A percentile compares a stretch with the other conserved stretches of the same genome.
Conservation (phyloP, 2,797 vertebrate species). For the Galagoides demidoff region DNA sequence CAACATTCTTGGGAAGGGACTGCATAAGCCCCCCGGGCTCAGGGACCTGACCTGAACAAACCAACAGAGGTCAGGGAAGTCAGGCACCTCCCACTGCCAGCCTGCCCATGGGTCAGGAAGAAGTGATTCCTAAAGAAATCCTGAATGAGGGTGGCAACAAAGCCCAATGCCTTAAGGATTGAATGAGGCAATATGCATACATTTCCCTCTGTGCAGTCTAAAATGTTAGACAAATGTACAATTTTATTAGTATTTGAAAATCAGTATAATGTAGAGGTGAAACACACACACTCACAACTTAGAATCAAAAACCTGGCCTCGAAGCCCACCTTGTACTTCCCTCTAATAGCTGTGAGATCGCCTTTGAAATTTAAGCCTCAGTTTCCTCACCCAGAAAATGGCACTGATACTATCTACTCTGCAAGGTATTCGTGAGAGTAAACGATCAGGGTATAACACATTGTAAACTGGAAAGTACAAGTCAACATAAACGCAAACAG, state of each 20-base stretch:
- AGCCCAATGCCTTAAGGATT: neutral
- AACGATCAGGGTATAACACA: neutral
- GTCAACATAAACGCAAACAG: neutral
- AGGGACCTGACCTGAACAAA: neutral
- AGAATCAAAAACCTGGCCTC: neutral
- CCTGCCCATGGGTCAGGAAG: neutral
- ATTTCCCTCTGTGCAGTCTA: neutral
- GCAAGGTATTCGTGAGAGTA: neutral
- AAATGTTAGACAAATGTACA: neutral
- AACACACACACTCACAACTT: neutral
- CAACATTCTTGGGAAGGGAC: neutral
- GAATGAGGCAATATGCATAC: neutral
- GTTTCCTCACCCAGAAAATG: conserved; percentile 11
- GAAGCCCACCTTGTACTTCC: neutral
- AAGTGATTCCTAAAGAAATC: neutral
- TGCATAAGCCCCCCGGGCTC: neutral
- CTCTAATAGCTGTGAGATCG: neutral
- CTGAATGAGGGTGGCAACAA: neutral
- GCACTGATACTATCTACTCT: neutral
- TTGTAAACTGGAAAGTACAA: neutral
- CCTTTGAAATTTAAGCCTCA: neutral
- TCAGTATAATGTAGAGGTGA: neutral
- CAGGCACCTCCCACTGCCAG: neutral
- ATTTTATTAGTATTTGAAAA: neutral
- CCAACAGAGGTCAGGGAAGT: neutral